These are phyloP conservation scores for Halcyon senegalensis DNA, from an alignment of 2,113 vertebrate genomes.

Conservation along the genomic window DNA sequence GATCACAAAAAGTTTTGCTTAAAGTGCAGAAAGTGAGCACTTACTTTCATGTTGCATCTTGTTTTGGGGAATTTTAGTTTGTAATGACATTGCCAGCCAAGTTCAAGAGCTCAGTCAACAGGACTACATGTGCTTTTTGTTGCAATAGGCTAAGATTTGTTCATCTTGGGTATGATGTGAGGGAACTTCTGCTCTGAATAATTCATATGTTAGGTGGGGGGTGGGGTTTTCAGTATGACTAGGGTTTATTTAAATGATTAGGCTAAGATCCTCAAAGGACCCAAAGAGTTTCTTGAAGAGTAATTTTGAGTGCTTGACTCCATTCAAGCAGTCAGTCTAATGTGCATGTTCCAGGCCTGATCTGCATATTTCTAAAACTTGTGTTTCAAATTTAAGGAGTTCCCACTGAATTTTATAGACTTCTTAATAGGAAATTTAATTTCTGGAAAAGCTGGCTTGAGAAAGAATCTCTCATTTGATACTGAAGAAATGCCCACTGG, in stretches of 20 bases:
- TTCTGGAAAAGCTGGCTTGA: neutral
- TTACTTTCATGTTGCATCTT: neutral
- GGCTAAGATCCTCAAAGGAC: constrained; percentile 5
- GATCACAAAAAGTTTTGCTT: neutral
- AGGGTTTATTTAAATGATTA: constrained; percentile 44
- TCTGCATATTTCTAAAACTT: neutral
- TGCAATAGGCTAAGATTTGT: neutral
- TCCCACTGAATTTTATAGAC: neutral
- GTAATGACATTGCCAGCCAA: neutral
- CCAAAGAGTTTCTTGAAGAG: neutral
- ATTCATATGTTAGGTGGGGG: neutral
- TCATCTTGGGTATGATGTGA: neutral
- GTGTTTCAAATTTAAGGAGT: neutral
- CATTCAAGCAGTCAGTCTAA: neutral
- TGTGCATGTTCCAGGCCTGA: neutral
- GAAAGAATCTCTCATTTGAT: neutral
- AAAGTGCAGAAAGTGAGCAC: neutral
- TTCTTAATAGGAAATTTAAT: neutral
- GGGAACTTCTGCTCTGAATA: neutral
- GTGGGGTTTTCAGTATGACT: constrained; percentile 26
- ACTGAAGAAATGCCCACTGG: neutral
- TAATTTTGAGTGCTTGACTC: neutral
- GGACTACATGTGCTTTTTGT: neutral
- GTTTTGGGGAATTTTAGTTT: neutral
- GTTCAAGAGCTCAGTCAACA: neutral